Evolutionary conservation across 2,888 invertebrate species (phyloP).

Genomic region (Dyspetes luteomarginatus): DNA sequence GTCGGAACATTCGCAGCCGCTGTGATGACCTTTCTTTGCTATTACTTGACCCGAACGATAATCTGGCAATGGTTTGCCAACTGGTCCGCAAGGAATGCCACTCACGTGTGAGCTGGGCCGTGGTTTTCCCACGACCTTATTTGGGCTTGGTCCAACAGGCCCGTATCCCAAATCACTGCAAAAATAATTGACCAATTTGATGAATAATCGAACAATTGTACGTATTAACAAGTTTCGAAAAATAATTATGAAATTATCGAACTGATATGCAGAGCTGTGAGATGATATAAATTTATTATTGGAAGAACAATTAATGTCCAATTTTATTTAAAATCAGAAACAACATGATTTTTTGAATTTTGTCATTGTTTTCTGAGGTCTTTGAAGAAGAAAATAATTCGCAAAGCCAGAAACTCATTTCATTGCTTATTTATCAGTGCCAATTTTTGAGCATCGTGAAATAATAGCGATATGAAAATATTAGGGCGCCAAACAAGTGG

Average conservation of each 20-base stretch:
- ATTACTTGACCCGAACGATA: slow-evolving; percentile 71
- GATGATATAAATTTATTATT: no score
- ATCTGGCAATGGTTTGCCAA: slow-evolving; percentile 69
- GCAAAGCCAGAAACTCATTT: no score
- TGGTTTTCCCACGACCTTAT: slow-evolving; percentile 50
- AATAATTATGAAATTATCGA: neutral
- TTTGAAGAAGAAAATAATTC: no score
- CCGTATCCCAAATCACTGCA: slow-evolving; percentile 69
- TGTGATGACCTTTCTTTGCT: slow-evolving; percentile 41
- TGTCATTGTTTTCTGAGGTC: no score
- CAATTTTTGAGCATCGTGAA: no score
- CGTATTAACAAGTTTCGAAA: neutral
- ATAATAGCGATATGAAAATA: no score
- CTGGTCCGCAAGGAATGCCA: slow-evolving; percentile 69
- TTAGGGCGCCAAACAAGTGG: no score
- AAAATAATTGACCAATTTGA: neutral
- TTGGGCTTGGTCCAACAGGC: slow-evolving; percentile 61
- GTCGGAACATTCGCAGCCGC: neutral
- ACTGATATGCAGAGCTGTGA: no score
- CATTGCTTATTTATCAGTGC: no score
- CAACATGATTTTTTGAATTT: no score
- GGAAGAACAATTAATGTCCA: no score
- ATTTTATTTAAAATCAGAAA: no score
- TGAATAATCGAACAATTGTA: neutral
- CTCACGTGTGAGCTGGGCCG: neutral